Conservation (phyloP, 1,140 invertebrate genomes). For the Melanaphis sacchari region DNA sequence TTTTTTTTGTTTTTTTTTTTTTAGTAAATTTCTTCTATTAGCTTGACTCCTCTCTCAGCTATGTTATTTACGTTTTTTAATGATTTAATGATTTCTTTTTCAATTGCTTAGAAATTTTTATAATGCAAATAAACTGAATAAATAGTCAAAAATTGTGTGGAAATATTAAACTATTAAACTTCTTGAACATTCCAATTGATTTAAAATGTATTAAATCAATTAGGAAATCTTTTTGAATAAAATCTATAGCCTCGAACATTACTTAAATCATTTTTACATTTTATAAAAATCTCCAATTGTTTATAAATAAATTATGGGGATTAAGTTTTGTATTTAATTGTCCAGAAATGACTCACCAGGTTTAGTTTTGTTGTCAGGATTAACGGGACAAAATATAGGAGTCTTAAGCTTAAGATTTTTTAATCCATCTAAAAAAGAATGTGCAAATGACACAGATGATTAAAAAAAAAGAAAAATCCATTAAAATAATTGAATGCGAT, state of each 20-base stretch:
- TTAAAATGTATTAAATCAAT: too few species aligned
- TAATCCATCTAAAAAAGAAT: not conserved
- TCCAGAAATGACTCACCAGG: conserved; percentile 1
- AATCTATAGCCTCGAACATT: not conserved
- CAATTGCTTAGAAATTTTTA: too few species aligned
- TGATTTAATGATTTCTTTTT: too few species aligned
- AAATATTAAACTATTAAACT: too few species aligned
- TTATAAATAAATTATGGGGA: not conserved
- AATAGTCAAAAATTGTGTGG: too few species aligned
- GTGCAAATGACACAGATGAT: not conserved
- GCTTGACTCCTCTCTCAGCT: too few species aligned
- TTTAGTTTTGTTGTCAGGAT: not conserved
- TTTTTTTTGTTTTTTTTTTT: too few species aligned
- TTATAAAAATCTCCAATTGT: not conserved
- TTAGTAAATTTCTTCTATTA: too few species aligned
- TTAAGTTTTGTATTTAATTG: not conserved
- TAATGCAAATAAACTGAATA: too few species aligned
- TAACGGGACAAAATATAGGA: not conserved
- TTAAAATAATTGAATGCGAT: not conserved
- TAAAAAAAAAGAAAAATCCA: not conserved
- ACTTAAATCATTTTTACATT: conserved; percentile 1
- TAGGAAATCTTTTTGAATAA: too few species aligned
- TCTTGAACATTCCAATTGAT: too few species aligned
- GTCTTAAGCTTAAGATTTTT: not conserved
- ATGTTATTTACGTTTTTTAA: too few species aligned